Conservation (phyloP, 2,113 vertebrate genomes). For the Ploceus nigricollis region DNA sequence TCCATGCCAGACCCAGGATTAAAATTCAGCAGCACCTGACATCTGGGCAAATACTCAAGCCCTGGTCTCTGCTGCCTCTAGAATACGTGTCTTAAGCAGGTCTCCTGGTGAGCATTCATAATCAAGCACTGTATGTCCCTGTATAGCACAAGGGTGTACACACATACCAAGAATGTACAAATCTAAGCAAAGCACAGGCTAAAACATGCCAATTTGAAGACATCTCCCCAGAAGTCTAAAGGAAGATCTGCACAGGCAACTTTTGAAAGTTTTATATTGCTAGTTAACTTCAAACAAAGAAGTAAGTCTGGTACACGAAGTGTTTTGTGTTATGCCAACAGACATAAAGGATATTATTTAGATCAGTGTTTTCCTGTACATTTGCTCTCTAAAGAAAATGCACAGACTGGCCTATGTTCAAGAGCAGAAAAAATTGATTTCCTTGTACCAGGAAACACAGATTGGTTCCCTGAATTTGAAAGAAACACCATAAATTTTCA, state of each 20-base stretch:
- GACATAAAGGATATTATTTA: conserved; percentile 30
- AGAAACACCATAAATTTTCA: conserved; percentile 30
- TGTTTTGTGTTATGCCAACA: conserved; percentile 20
- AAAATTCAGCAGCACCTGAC: conserved; percentile 56
- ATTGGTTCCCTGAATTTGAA: not conserved
- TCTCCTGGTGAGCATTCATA: not conserved
- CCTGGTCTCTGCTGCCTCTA: conserved; percentile 24
- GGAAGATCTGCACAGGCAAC: not conserved
- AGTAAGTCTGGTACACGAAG: not conserved
- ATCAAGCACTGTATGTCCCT: not conserved
- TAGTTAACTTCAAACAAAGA: conserved; percentile 25
- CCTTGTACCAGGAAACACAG: not conserved
- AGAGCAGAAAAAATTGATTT: conserved; percentile 38
- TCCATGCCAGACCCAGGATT: conserved; percentile 51
- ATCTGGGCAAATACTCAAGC: conserved; percentile 46
- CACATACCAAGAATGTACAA: not conserved
- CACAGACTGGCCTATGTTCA: conserved; percentile 39
- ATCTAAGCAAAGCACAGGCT: not conserved
- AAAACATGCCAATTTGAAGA: conserved; percentile 37
- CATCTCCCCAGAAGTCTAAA: conserved; percentile 10
- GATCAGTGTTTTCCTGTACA: conserved; percentile 12
- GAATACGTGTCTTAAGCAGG: not conserved
- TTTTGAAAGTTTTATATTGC: not conserved
- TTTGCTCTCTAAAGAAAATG: conserved; percentile 60
- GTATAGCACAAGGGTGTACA: not conserved